Base-by-base conservation (phyloP, 2,888 invertebrate genomes). In the Punctoribates punctum region DNA sequence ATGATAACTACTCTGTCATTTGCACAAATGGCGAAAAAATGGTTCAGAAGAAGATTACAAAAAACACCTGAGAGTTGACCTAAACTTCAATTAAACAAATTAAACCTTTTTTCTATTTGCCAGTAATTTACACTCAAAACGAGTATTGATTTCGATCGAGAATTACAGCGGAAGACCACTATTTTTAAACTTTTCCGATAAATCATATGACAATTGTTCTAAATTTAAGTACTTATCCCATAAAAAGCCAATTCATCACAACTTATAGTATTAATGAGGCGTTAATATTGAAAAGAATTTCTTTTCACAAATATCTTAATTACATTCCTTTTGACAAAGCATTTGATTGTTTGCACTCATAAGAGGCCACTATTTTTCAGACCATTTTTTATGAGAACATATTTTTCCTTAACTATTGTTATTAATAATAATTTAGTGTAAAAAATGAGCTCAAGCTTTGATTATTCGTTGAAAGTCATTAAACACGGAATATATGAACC, bases 171-270 rank as follows among this genome's bases (percentile, higher is more conserved):
- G 1, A 15, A 27, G 1, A 65, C 2, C 2, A 17, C 34, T 34
- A 27, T 27, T 34, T 29, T 4, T 42, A 42, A 67, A 42, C 38
- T 20, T 27, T 42, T 38, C 29, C 29, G 8, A 67, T 67, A 67
- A 67, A 67, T 67, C 38, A 67, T 38, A 38, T 1, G 0, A 17
- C 5, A 60, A 60, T 60, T 29, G 29, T 60, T 15, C 13, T 17
- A 27, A 29, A 42, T 42, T 42, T 13, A 42, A 42, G 20, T 8
- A 67, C 20, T 4, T 67, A 20, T 42, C 67, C 23, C 67, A 67
- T 67, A 67, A 42, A 57, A 67, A 29, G 38, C 20, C 20, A 20
- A 67, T 67, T 67, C 42, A 67, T 67, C 29, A 17, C 67, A 67
- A 67, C 15, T 11, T 42, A 8, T 15, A 42, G 11, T 60, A 38